These are phyloP conservation scores for Pyrgilauda ruficollis DNA, from an alignment of 2,113 vertebrate species.

Conservation along the genomic window DNA sequence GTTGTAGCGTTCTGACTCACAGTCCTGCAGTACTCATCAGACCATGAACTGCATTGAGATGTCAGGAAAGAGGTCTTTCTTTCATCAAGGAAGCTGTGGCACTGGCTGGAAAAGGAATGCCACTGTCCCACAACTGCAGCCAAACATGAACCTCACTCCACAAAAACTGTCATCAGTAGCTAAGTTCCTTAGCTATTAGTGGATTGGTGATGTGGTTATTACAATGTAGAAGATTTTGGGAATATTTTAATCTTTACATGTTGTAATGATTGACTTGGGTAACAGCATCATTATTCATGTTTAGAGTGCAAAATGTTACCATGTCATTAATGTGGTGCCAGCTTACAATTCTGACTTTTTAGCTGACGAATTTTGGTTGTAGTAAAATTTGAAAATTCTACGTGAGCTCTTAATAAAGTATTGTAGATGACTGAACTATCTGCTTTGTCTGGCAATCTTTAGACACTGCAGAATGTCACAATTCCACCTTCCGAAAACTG, in stretches of 20 bases:
- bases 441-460: constrained; percentile 35
- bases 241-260: background rate
- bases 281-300: background rate
- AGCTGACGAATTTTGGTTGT: background rate
- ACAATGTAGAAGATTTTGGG: background rate
- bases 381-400: background rate
- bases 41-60: background rate
- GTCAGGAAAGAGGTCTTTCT: background rate
- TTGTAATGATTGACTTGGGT: background rate
- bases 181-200: background rate
- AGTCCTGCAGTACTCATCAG: background rate
- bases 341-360: background rate
- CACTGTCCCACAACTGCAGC: background rate
- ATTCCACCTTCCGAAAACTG: constrained; percentile 77
- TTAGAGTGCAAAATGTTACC: background rate
- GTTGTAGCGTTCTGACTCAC: background rate
- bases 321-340: background rate
- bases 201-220: background rate
- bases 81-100: background rate
- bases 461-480: constrained; percentile 82
- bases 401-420: background rate
- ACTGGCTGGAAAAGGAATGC: background rate
- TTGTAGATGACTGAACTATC: background rate
- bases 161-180: background rate
- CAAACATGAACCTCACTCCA: background rate